Evolutionary conservation across 2,888 invertebrate genomes (phyloP), one percentile per base, ranked within the genome.

Genomic region (Periphyllus acericola): DNA sequence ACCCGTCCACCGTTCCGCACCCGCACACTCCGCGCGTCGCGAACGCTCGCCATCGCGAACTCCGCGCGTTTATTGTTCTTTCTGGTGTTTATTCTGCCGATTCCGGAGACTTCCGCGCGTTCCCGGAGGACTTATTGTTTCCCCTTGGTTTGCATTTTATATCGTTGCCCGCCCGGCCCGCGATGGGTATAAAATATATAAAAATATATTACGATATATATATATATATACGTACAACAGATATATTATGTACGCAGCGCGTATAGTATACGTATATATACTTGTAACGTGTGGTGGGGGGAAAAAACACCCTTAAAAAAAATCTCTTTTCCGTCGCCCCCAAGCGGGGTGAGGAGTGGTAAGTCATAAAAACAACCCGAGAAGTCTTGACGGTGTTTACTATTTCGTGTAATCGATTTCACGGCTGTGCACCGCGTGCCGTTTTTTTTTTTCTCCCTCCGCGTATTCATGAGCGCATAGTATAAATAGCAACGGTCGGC

Each of bases 111-210:
- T 46, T n/a, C 60, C 60, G 55, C 83, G 21, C 8, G 55, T 74
- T 72, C 86, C 79, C 86, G 79, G 72, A 74, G 86, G 60, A 87
- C 80, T 80, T 80, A 66, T 81, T 74, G 72, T 79, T 87, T 74
- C 60, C 79, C 46, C 72, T 80, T 72, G 40, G 80, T 87, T 87
- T 87, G 80, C 86, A 46, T 87, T 87, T 87, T 87, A 87, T 74
- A 80, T 80, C 66, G 32, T 66, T 84, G 46, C 17, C 74, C 76
- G 25, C 66, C 34, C 72, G 72, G 19, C 68, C 36, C n/a, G 11
- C 68, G 11, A 14, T 34, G 0, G n/a, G 72, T 21, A 60, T 60
- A 36, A 32, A 78, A 84, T 46, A 66, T 66, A 82, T 75, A 68
- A 85, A 79, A 85, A 79, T 52, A 34, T 34, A 72, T 46, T 46